Conservation (phyloP, 2,888 invertebrate genomes). For the Tethea ocularis region DNA sequence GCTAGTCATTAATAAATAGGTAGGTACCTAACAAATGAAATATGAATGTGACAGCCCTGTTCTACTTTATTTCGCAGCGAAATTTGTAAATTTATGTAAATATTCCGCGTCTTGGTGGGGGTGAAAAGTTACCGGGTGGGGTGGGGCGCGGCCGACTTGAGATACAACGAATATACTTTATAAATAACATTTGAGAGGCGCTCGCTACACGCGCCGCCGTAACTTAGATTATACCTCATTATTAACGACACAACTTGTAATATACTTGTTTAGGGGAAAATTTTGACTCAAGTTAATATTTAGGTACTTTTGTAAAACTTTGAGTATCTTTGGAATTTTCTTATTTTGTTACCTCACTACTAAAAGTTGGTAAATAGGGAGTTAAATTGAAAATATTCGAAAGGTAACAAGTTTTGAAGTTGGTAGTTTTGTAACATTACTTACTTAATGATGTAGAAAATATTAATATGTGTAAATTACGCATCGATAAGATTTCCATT, state of each 20-base stretch:
- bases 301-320: background rate
- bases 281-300: background rate
- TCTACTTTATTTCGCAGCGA: slow-evolving; percentile 78
- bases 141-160: slow-evolving; percentile 36
- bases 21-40: background rate
- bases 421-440: no score
- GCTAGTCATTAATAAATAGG: no score
- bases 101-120: slow-evolving; percentile 77
- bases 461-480: no score
- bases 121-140: slow-evolving; percentile 58
- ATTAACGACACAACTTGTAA: background rate
- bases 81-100: slow-evolving; percentile 84
- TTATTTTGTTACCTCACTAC: background rate
- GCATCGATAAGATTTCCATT: no score
- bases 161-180: slow-evolving; percentile 16
- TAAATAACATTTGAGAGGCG: slow-evolving; percentile 15
- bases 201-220: slow-evolving; percentile 1
- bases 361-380: background rate
- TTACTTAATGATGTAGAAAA: no score
- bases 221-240: slow-evolving; percentile 2
- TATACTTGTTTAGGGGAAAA: background rate
- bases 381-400: no score
- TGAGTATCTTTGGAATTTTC: no score
- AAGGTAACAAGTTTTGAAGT: no score
- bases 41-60: slow-evolving; percentile 53